Percentiles rank a stretch among this genome's conserved stretches.
Evolutionary conservation across 1,140 invertebrate genomes (phyloP).

Genomic region (Zaprionus ghesquierei): DNA sequence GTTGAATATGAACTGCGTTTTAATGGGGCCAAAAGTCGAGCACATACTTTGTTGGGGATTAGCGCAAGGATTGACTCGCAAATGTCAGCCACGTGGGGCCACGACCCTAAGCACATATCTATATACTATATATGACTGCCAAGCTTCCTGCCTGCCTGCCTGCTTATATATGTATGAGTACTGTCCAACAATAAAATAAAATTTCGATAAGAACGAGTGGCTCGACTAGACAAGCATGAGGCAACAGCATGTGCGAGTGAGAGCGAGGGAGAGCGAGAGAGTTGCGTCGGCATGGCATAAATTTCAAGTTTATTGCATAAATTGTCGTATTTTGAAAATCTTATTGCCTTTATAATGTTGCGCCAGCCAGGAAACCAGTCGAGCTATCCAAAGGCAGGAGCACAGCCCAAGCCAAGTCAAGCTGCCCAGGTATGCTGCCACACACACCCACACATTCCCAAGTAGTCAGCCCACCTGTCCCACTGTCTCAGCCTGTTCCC

Average conservation of each 20-base stretch:
- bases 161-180: constrained; percentile 36
- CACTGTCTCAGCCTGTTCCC: background rate
- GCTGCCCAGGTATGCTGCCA: background rate
- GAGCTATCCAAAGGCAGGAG: constrained; percentile 25
- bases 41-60: constrained; percentile 66
- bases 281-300: constrained; percentile 64
- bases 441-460: background rate
- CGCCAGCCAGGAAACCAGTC: constrained; percentile 18
- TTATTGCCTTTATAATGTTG: constrained; percentile 80
- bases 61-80: constrained; percentile 75
- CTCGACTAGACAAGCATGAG: constrained; percentile 8
- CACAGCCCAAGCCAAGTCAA: background rate
- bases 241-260: background rate
- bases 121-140: background rate
- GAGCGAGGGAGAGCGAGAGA: too few species aligned
- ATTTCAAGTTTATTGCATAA: constrained; percentile 81
- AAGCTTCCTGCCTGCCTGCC: background rate
- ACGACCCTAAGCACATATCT: background rate
- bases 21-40: constrained; percentile 57
- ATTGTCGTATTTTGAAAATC: constrained; percentile 81
- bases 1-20: constrained; percentile 18
- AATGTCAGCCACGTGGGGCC: constrained; percentile 53
- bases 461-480: background rate
- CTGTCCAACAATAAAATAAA: constrained; percentile 60
- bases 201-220: constrained; percentile 32